These are phyloP conservation scores for Patella caerulea DNA, from an alignment of 2,888 invertebrate genomes.

Conservation along the genomic window DNA sequence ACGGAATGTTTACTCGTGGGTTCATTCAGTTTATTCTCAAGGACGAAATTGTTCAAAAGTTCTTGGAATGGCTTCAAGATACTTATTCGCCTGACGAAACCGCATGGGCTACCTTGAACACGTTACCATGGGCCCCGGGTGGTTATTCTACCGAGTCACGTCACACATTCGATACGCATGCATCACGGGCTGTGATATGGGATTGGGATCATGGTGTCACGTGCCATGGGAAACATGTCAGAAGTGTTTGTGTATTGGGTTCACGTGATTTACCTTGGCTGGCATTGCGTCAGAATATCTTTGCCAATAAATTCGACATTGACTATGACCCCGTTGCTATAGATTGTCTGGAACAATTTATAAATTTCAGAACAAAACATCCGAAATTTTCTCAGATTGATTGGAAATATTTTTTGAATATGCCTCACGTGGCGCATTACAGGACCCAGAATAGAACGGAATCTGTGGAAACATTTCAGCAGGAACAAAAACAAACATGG, in stretches of 20 bases:
- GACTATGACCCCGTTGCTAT: constrained; percentile 45
- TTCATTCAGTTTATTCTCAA: constrained; percentile 60
- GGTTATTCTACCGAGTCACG: constrained; percentile 47
- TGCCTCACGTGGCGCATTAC: constrained; percentile 25
- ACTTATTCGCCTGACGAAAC: constrained; percentile 67
- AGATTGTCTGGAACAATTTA: constrained; percentile 45
- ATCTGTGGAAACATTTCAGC: too few relatives aligned
- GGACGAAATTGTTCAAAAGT: constrained; percentile 46
- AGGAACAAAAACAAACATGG: too few relatives aligned
- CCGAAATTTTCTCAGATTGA: constrained; percentile 9
- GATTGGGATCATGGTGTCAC: constrained; percentile 35
- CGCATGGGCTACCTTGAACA: constrained; percentile 65
- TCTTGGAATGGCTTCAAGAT: constrained; percentile 62
- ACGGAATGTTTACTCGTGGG: constrained; percentile 57
- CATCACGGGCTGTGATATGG: constrained; percentile 54
- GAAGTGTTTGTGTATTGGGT: constrained; percentile 50
- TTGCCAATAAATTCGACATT: constrained; percentile 66
- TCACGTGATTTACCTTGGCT: constrained; percentile 60
- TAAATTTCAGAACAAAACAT: constrained; percentile 13
- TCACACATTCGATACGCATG: constrained; percentile 41
- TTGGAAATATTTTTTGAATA: constrained; percentile 19
- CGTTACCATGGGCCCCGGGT: constrained; percentile 54
- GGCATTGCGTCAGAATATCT: constrained; percentile 51
- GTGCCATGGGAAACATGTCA: constrained; percentile 45
- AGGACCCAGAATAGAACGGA: constrained; percentile 1